Conservation (phyloP, 2,888 invertebrate genomes). For the Rhynchonema sp. region DNA sequence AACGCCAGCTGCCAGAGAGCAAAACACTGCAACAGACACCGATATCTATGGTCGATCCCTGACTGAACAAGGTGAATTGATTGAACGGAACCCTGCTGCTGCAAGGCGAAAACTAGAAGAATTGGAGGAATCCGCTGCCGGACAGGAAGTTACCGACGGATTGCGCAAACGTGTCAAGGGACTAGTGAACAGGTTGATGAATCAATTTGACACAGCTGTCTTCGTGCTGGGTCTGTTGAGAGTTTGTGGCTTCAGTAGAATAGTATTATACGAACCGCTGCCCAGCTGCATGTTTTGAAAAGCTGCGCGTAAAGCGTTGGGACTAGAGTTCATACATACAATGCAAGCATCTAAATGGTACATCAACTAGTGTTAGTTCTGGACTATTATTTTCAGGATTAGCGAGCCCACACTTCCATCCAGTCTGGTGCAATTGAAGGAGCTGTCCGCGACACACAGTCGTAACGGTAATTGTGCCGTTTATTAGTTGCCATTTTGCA, state of each 20-base stretch:
- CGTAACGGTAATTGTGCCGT: conserved; percentile 43
- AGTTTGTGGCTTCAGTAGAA: neutral
- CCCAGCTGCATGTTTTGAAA: no score
- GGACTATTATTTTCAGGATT: conserved; percentile 15
- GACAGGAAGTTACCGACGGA: no score
- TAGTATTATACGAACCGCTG: no score
- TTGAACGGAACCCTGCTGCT: conserved; percentile 17
- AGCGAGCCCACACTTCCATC: conserved; percentile 67
- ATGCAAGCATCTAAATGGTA: no score
- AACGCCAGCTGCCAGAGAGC: no score
- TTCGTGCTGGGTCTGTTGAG: no score
- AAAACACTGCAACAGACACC: conserved; percentile 1
- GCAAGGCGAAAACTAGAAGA: conserved; percentile 44
- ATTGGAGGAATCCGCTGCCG: no score
- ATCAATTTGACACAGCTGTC: no score
- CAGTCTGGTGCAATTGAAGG: conserved; percentile 57
- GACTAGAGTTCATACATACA: no score
- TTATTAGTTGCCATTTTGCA: neutral
- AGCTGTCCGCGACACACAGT: conserved; percentile 54
- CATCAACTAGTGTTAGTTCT: no score
- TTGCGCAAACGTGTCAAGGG: conserved; percentile 68
- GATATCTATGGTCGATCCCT: conserved; percentile 11
- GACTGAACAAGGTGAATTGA: conserved; percentile 8
- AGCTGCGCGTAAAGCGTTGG: no score
- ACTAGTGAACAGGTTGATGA: conserved; percentile 57